phyloP scores from a whole-genome alignment of 2,797 vertebrate species.

The Peromyscus melanophrys region DNA sequence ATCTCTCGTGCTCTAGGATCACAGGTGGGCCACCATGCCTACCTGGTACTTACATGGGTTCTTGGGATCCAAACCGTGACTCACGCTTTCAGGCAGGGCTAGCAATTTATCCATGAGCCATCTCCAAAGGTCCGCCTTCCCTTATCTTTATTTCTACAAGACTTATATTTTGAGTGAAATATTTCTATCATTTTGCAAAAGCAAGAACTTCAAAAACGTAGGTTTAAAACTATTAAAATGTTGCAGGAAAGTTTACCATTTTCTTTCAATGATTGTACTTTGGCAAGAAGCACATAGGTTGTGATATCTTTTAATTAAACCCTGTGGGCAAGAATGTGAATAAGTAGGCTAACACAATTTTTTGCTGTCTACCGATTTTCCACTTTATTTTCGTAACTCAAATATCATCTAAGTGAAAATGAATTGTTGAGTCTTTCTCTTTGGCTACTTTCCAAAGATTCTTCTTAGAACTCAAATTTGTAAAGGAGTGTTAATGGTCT shows the following conservation, averaged over 20 bases:
- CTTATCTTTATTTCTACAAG: neutral
- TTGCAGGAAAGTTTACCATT: neutral
- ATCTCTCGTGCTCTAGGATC: neutral
- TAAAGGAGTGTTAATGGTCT: neutral
- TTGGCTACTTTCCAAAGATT: neutral
- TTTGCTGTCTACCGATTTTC: neutral
- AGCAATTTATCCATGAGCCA: neutral
- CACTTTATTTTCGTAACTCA: conserved; percentile 21
- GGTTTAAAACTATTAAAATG: neutral
- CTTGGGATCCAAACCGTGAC: neutral
- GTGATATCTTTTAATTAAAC: conserved; percentile 21
- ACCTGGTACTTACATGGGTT: neutral
- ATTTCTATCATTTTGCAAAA: conserved; percentile 47
- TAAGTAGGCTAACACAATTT: neutral
- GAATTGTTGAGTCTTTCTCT: conserved; percentile 27
- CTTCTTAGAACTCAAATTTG: conserved; percentile 23
- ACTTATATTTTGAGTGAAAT: conserved; percentile 17
- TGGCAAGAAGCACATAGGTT: neutral
- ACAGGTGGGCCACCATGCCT: neutral
- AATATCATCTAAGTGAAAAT: conserved; percentile 51
- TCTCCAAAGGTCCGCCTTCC: neutral
- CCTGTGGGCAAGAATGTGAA: conserved; percentile 10
- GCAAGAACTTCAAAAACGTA: neutral
- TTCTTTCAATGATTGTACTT: conserved; percentile 46
- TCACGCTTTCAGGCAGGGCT: neutral